Percentiles rank a stretch among this genome's conserved stretches.
Conservation (phyloP, 2,888 invertebrate species). For the Eutolmus rufibarbis region DNA sequence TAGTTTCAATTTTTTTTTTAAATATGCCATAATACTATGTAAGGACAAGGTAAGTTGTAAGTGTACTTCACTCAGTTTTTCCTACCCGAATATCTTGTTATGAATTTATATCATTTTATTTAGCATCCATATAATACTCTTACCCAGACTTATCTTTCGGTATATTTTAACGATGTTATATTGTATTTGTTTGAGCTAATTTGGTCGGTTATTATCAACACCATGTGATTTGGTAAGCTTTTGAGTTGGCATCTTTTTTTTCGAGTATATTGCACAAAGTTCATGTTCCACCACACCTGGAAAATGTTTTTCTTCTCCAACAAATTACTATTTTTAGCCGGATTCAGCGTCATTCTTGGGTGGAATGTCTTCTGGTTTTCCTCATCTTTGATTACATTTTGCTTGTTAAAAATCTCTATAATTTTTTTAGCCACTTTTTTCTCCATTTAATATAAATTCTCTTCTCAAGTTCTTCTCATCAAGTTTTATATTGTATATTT, state of each 20-base stretch:
- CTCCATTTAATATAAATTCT: no score
- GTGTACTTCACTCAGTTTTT: neutral
- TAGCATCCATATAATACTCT: no score
- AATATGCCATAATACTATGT: neutral
- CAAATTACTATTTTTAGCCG: neutral
- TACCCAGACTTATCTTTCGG: neutral
- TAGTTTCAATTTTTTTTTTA: neutral
- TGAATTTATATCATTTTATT: no score
- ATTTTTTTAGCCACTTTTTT: neutral
- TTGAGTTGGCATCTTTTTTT: neutral
- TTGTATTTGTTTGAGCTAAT: neutral
- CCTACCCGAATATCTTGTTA: no score
- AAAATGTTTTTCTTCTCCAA: neutral
- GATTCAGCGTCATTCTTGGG: neutral
- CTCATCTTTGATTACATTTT: neutral
- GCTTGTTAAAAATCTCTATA: neutral
- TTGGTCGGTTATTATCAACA: neutral
- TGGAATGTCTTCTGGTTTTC: neutral
- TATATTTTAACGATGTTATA: neutral
- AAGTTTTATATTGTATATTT: no score
- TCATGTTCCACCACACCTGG: neutral
- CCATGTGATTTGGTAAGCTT: neutral
- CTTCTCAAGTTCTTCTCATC: no score
- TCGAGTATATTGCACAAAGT: neutral
- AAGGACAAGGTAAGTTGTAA: neutral